Conservation (phyloP, 2,888 invertebrate genomes). For the Barypeithes pellucidus region DNA sequence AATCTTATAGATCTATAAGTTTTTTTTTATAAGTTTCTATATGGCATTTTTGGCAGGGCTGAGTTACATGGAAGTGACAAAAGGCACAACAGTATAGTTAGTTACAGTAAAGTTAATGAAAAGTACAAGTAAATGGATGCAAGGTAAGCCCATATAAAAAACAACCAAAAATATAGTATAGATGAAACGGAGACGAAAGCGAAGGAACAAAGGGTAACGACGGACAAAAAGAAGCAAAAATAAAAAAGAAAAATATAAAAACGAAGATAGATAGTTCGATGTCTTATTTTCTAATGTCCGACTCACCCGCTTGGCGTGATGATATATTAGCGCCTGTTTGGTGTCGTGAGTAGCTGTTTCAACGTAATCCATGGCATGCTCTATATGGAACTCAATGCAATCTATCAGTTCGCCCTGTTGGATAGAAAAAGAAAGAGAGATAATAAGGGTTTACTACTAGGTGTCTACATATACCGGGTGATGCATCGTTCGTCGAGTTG, state of each 20-base stretch:
- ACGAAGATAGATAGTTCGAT: constrained; percentile 64
- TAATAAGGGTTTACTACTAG: constrained; percentile 33
- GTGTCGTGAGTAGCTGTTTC: constrained; percentile 99
- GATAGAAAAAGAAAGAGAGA: constrained; percentile 32
- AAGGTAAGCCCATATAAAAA: constrained; percentile 37
- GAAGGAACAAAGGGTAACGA: constrained; percentile 48
- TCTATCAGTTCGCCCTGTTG: constrained; percentile 99
- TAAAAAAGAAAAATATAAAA: constrained; percentile 68
- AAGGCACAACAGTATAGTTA: constrained; percentile 67
- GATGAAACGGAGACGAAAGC: constrained; percentile 43
- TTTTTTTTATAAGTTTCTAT: too few species aligned
- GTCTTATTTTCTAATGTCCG: constrained; percentile 59
- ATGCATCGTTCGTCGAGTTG: not conserved
- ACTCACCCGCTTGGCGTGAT: constrained; percentile 99
- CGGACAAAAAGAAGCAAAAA: constrained; percentile 57
- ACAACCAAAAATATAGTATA: constrained; percentile 22
- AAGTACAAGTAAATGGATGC: constrained; percentile 54
- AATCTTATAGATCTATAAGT: too few species aligned
- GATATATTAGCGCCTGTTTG: constrained; percentile 99
- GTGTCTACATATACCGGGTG: not conserved
- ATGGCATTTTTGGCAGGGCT: too few species aligned
- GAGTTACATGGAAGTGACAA: constrained; percentile 64
- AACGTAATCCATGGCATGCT: constrained; percentile 99
- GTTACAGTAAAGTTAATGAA: constrained; percentile 57
- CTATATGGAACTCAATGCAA: constrained; percentile 99